Conservation (phyloP, 1,140 invertebrate species). For the Zaprionus kolodkinae region DNA sequence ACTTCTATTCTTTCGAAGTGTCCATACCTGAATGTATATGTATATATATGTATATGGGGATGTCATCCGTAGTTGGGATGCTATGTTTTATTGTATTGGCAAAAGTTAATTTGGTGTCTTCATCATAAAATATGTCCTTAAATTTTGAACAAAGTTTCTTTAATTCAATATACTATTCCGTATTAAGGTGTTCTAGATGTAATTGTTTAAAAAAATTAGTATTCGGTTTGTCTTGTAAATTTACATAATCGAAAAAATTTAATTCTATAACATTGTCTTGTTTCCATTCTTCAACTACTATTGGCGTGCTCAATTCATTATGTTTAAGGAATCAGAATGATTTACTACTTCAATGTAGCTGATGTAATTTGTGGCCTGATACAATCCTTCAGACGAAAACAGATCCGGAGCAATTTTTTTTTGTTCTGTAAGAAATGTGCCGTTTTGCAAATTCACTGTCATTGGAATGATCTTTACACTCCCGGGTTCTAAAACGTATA, state of each 20-base stretch:
- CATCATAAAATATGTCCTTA: slow-evolving; percentile 43
- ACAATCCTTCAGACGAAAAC: too few species aligned
- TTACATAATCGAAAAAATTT: slow-evolving; percentile 8
- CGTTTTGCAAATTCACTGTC: too few species aligned
- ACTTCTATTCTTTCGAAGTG: slow-evolving; percentile 71
- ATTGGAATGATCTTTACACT: too few species aligned
- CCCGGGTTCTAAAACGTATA: not conserved
- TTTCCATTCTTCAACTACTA: not conserved
- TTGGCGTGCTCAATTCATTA: slow-evolving; percentile 1
- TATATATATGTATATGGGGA: slow-evolving; percentile 58
- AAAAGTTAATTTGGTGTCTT: slow-evolving; percentile 46
- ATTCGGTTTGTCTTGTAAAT: not conserved
- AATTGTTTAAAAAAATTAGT: slow-evolving; percentile 2
- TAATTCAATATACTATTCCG: not conserved
- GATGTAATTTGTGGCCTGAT: too few species aligned
- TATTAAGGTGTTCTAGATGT: slow-evolving; percentile 1
- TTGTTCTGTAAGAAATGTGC: too few species aligned
- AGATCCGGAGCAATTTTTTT: too few species aligned
- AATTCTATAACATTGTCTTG: slow-evolving; percentile 1
- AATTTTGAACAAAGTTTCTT: slow-evolving; percentile 24
- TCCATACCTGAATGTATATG: slow-evolving; percentile 75
- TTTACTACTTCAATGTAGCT: too few species aligned
- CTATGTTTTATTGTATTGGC: slow-evolving; percentile 51
- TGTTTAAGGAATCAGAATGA: too few species aligned
- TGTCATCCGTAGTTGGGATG: slow-evolving; percentile 56